Evolutionary conservation across 2,797 vertebrate species (phyloP), one percentile per base, ranked within the genome.

Genomic region (Lacerta agilis): DNA sequence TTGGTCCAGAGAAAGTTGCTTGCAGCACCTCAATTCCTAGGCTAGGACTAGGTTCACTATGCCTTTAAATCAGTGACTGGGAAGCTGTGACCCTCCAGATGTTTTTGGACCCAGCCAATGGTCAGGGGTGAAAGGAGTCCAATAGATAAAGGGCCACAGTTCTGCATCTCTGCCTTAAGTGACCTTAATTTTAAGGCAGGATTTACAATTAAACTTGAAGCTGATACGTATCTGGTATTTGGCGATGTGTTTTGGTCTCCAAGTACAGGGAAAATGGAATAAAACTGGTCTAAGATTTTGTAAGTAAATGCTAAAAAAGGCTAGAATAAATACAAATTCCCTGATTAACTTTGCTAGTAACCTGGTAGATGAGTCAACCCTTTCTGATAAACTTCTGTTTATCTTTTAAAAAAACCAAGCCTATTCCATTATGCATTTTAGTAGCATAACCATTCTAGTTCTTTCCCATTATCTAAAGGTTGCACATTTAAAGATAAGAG

Each of bases 401-500:
- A 11, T 29, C 45, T 20, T 83, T 18, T 71, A 83, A 83, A 4
- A 10, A 3, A 3, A 10, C 13, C 49, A 55, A 55, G 49, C 11
- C 25, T 64, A 29, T 82, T 43, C 64, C 79, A 66, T 36, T 61
- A 79, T 64, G 20, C 18, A 82, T 82, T 82, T 82, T 64, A 61
- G 20, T 66, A 25, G 58, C 15, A 36, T 43, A n/a, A 15, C 38
- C 27, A 45, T 71, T 71, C 49, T n/a, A n/a, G 13, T 67, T 66
- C 9, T 15, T 7, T 29, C 66, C 49, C n/a, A 36, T 82, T 82
- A 45, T 71, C 66, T 71, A 23, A 83, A 43, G n/a, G 27, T 17
- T n/a, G 29, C 81, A 83, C 81, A 83, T 83, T 83, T 71, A 45
- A 83, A 49, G 81, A 71, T 83, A 83, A 82, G 81, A 20, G 41